Evolutionary conservation across 92 coral and sea anemone species (phyloP).

Genomic region (Palythoa heliodiscus): DNA sequence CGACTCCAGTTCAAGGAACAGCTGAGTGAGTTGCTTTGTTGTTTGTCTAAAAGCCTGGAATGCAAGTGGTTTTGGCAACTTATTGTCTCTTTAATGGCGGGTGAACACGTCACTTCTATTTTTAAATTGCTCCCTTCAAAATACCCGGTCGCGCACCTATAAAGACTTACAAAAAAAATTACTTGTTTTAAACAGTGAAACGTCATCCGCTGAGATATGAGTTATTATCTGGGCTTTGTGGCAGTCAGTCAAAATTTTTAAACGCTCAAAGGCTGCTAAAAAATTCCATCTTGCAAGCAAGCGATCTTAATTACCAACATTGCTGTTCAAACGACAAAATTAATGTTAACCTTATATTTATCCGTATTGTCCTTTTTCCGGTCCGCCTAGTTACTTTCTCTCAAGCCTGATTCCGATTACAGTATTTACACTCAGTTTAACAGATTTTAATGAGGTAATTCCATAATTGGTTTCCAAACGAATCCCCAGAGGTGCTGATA

Average conservation of each 20-base stretch:
- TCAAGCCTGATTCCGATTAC: background rate
- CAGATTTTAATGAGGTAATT: background rate
- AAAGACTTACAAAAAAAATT: too few species aligned
- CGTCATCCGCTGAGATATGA: too few species aligned
- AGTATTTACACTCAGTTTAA: background rate
- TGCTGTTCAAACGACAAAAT: background rate
- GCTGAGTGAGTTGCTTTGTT: background rate
- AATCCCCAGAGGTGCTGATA: constrained; percentile 11
- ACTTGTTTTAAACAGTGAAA: background rate
- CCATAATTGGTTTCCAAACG: background rate
- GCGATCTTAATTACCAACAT: background rate
- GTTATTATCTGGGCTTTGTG: background rate
- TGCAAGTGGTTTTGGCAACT: background rate
- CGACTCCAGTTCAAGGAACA: background rate
- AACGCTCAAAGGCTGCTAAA: background rate
- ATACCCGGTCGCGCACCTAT: background rate
- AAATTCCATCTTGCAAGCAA: background rate
- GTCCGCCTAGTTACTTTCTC: background rate
- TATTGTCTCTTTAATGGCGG: background rate
- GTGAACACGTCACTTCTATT: background rate
- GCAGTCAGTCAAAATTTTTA: background rate
- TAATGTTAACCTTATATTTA: background rate
- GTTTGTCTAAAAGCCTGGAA: background rate
- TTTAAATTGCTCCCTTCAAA: background rate
- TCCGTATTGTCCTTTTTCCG: constrained; percentile 8